Base-by-base conservation (phyloP, 92 coral and sea anemone species). In the Phymanthus crucifer region DNA sequence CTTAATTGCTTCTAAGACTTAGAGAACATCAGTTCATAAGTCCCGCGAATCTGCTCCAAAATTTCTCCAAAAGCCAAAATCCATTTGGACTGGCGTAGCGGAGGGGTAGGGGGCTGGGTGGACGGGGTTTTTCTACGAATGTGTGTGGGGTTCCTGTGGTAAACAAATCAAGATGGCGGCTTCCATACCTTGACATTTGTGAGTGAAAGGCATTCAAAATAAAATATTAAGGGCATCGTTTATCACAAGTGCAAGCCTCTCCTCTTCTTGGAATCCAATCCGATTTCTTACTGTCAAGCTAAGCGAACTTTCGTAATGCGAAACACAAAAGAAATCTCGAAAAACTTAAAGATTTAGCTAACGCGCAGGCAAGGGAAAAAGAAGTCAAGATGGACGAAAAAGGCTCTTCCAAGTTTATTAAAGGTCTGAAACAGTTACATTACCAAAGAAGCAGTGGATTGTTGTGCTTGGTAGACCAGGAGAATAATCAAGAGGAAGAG, bases 331-430 rank as follows among this genome's bases (percentile, higher is more conserved):
- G 29, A 57, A 57, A 2, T 57, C 5, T 57, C 32, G 33, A 29
- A 13, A 61, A 24, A 61, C 13, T 1, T 61, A 11, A 8, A 57
- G 4, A 61, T 1, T 6, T n/a, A n/a, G n/a, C n/a, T n/a, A 0
- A 61, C 27, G 68, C 68, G 68, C 68, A 29, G 14, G 0, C 14
- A 13, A 2, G 35, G n/a, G 27, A 4, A 27, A 13, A 54, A 24
- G 7, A 61, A 61, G 33, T 24, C 6, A 24, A 27, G 17, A 69
- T 69, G 73, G 35, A 23, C 23, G 45, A 1, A 14, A 5, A 35
- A 54, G 33, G 56, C 31, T 35, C 66, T 56, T 76, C 80, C 33
- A 76, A 76, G 46, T 56, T 52, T 27, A 71, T 76, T 19, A 19
- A 54, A 16, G 38, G 29, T 34, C 31, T 76, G 29, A 76, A 56